A percentile compares a stretch with the other conserved stretches of the same genome.
phyloP scores from a whole-genome alignment of 2,797 vertebrate species.

The Siniperca scherzeri region DNA sequence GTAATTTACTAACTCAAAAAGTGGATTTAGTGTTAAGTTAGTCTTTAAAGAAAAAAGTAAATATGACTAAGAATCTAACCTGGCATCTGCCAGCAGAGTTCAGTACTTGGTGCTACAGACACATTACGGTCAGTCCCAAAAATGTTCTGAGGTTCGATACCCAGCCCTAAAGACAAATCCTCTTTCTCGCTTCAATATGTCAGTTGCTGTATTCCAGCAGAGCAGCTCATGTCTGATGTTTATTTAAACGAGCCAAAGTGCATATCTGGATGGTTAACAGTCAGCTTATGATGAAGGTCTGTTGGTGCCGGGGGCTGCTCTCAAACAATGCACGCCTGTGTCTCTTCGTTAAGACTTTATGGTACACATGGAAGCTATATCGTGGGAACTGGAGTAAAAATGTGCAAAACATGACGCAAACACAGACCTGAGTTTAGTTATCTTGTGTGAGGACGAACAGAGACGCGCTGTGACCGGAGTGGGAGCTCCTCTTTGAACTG shows the following conservation, averaged over 20 bases:
- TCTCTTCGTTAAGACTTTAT: slow-evolving; percentile 63
- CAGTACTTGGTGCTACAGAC: too few relatives aligned
- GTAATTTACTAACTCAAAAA: background rate
- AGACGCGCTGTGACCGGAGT: background rate
- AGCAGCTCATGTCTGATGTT: slow-evolving; percentile 34
- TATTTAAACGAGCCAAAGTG: slow-evolving; percentile 51
- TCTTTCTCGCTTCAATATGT: background rate
- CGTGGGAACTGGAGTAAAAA: slow-evolving; percentile 42
- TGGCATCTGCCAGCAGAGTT: too few relatives aligned
- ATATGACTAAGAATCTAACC: background rate
- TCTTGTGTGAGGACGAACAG: slow-evolving; percentile 7
- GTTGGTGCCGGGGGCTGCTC: slow-evolving; percentile 39
- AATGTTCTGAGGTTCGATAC: background rate
- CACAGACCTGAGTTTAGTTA: slow-evolving; percentile 5
- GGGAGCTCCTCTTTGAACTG: slow-evolving; percentile 12
- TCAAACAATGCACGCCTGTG: slow-evolving; percentile 68
- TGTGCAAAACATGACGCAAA: slow-evolving; percentile 23
- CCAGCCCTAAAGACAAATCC: background rate
- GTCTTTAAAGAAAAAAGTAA: background rate
- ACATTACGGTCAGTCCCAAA: too few relatives aligned
- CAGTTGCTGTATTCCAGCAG: background rate
- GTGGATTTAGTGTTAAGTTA: background rate
- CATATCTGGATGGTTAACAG: slow-evolving; percentile 41
- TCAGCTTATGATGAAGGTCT: slow-evolving; percentile 57
- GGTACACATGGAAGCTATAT: slow-evolving; percentile 65